Evolutionary conservation across 2,888 invertebrate genomes (phyloP).

Genomic region (Calliopum simillimum): DNA sequence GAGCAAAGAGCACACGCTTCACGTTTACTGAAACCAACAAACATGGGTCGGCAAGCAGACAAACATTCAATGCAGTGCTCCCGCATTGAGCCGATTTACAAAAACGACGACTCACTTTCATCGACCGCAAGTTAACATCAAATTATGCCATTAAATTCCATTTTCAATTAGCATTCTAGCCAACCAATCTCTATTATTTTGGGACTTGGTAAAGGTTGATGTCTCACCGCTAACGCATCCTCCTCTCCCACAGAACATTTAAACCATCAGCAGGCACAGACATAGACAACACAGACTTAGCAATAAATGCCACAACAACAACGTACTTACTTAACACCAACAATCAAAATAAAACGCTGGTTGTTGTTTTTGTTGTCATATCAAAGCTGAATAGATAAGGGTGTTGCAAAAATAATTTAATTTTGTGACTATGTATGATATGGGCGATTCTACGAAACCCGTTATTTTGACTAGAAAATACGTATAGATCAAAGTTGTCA

Average conservation of each 20-base stretch:
- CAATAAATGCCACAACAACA: neutral
- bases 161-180: conserved; percentile 37
- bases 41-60: too few species aligned
- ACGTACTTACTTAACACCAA: neutral
- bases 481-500: too few species aligned
- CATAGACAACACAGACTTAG: conserved; percentile 12
- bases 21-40: neutral
- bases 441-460: too few species aligned
- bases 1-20: too few species aligned
- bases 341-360: neutral
- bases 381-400: neutral
- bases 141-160: conserved; percentile 40
- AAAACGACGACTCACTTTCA: conserved; percentile 37
- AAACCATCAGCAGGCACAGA: neutral
- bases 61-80: too few species aligned
- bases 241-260: neutral
- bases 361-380: neutral
- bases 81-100: neutral
- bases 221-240: too few species aligned
- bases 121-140: conserved; percentile 36
- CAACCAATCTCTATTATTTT: neutral
- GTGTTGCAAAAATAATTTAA: neutral
- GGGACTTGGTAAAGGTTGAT: neutral
- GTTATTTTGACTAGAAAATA: too few species aligned
- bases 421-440: too few species aligned